Evolutionary conservation across 2,113 vertebrate genomes (phyloP).

Genomic region (Laterallus jamaicensis): DNA sequence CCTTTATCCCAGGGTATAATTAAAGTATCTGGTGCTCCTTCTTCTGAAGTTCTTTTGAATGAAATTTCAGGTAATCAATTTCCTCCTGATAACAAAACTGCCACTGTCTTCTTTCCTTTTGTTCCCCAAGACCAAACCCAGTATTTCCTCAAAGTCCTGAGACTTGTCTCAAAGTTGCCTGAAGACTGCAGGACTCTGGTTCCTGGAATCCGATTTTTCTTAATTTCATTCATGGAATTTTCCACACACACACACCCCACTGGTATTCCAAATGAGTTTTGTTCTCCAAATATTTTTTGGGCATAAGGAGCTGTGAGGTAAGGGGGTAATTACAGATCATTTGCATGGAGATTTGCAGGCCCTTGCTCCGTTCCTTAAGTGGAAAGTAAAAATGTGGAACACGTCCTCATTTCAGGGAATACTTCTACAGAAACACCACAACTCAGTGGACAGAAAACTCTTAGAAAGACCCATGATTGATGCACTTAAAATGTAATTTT

Average conservation of each 20-base stretch:
- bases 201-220: neutral
- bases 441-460: neutral
- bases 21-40: neutral
- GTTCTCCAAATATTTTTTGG: neutral
- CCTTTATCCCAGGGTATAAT: neutral
- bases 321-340: neutral
- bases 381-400: neutral
- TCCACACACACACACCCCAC: accelerated
- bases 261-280: neutral
- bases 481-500: neutral
- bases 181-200: neutral
- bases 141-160: neutral
- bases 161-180: neutral
- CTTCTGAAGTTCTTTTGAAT: neutral
- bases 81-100: neutral
- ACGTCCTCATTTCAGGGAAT: neutral
- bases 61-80: neutral
- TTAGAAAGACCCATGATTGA: no score
- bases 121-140: neutral
- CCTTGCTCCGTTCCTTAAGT: neutral
- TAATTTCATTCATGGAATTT: neutral
- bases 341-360: neutral
- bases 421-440: neutral
- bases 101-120: neutral
- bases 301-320: neutral